These are phyloP conservation scores for Protosalanx chinensis DNA, from an alignment of 2,797 vertebrate genomes.

Conservation along the genomic window DNA sequence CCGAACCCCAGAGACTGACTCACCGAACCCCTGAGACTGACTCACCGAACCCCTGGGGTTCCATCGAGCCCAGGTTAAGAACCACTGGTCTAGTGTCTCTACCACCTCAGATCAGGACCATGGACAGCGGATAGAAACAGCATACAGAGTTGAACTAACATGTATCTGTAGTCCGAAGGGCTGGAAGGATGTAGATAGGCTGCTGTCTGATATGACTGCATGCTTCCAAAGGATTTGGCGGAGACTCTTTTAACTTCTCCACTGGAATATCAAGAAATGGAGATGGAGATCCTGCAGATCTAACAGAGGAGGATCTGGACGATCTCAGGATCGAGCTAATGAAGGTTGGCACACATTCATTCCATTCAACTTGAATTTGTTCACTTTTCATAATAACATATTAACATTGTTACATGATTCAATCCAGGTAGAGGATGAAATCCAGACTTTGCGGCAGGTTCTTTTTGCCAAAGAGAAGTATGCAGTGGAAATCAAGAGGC, in stretches of 20 bases:
- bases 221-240: conserved; percentile 70
- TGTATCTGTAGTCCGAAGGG: not conserved
- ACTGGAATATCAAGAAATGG: conserved; percentile 62
- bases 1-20: no score
- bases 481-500: conserved; percentile 86
- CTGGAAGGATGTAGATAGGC: not conserved
- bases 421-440: conserved; percentile 91
- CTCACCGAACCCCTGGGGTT: no score
- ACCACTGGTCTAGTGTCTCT: no score
- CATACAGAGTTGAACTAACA: not conserved
- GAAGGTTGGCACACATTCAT: conserved; percentile 69
- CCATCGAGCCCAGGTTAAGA: no score
- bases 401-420: not conserved
- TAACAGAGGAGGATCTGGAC: conserved; percentile 81
- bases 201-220: not conserved
- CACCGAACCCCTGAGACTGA: no score
- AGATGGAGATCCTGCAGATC: conserved; percentile 66
- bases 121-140: not conserved
- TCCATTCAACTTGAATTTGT: not conserved
- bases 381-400: not conserved
- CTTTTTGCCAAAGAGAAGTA: conserved; percentile 88
- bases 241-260: conserved; percentile 75
- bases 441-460: conserved; percentile 87
- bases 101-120: conserved; percentile 1
- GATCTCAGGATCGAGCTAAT: conserved; percentile 79